Evolutionary conservation across 2,888 invertebrate genomes (phyloP).

Genomic region (Arctia plantaginis): DNA sequence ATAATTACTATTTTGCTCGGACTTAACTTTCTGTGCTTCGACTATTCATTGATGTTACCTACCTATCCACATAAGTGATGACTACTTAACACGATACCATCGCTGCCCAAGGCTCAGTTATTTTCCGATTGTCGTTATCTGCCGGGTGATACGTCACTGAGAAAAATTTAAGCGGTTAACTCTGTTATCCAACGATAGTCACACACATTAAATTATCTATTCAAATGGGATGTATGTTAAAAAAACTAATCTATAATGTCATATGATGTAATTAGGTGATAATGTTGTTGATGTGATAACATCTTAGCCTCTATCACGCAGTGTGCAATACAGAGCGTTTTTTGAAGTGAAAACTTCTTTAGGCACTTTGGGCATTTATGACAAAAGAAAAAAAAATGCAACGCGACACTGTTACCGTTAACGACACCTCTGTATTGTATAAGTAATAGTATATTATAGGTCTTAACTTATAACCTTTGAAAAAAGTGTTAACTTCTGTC

Average conservation of each 20-base stretch:
- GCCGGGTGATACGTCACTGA: background rate
- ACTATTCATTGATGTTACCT: background rate
- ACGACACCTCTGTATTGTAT: too few relatives aligned
- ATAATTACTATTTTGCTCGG: background rate
- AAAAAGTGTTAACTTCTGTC: too few relatives aligned
- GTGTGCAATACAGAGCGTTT: background rate
- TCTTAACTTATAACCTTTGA: too few relatives aligned
- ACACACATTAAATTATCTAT: background rate
- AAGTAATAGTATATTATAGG: too few relatives aligned
- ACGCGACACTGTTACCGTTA: too few relatives aligned
- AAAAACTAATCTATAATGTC: background rate
- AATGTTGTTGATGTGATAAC: background rate
- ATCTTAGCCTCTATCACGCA: background rate
- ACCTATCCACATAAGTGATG: background rate
- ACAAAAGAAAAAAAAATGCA: too few relatives aligned
- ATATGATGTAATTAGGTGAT: background rate
- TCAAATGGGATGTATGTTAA: background rate
- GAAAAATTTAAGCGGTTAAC: background rate
- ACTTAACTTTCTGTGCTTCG: background rate
- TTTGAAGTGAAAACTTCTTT: too few relatives aligned
- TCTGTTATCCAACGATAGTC: background rate
- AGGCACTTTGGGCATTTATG: too few relatives aligned
- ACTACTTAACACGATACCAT: background rate
- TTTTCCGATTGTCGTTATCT: constrained; percentile 8
- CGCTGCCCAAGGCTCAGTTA: constrained; percentile 4